Evolutionary conservation across 2,888 invertebrate genomes (phyloP), one percentile per base, ranked within the genome.

Genomic region (Mythimna lalbum): DNA sequence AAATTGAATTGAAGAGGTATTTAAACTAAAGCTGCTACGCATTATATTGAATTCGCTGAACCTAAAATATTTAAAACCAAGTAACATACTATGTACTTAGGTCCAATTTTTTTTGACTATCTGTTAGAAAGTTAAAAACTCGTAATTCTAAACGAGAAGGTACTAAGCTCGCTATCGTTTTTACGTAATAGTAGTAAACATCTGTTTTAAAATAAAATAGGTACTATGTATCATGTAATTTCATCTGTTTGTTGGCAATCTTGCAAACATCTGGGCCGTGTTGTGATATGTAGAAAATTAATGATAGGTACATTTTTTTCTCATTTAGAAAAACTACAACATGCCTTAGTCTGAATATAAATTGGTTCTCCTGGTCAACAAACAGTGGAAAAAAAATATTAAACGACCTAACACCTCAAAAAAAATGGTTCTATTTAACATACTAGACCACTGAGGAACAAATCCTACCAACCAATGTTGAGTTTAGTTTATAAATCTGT

Each of bases 191-290:
- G 23, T n/a, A 3, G 39, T 23, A 12, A 33, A 62, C 52, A 62
- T 49, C 36, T 76, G 64, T 65, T 76, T 63, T 50, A 56, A 39
- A 56, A 63, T 14, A n/a, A n/a, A n/a, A n/a, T n/a, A n/a, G n/a
- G n/a, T n/a, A 39, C 47, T 23, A 65, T 53, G n/a, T 56, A 17
- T 43, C 43, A 43, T 43, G 43, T 43, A 43, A 43, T 69, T 67
- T 21, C 59, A 69, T 71, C 57, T 53, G 64, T 76, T 61, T 57
- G 55, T 49, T 19, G 39, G 50, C 53, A 56, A 82, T 76, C 79
- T 76, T 27, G 52, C 49, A 60, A 67, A 69, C 33, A 31, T 43
- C 49, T 56, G 47, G 43, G 71, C 33, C 55, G 64, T 73, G 43
- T 55, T 63, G 36, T 49, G 39, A 47, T 62, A 17, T 56, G 47